Evolutionary conservation across 2,797 vertebrate species (phyloP).

Genomic region (Pangasius mekongensis): DNA sequence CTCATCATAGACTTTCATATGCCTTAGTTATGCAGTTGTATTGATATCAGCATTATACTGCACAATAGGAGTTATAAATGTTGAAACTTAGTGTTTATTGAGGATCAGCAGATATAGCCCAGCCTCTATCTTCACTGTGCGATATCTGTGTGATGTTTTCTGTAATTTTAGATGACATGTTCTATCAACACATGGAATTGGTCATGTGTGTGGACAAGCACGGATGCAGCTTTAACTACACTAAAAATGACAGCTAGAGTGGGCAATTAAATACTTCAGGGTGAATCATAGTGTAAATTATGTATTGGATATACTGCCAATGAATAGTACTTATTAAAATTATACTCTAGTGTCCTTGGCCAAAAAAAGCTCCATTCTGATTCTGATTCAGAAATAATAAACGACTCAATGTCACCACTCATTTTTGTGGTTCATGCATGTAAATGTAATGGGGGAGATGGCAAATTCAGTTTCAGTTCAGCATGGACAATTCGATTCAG

Average conservation of each 20-base stretch:
- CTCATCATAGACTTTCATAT: neutral
- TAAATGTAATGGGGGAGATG: neutral
- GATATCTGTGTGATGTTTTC: conserved; percentile 14
- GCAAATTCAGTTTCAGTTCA: neutral
- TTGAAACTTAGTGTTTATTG: neutral
- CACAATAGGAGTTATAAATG: neutral
- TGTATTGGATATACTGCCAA: neutral
- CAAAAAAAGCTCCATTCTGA: neutral
- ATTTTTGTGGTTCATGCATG: neutral
- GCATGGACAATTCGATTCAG: neutral
- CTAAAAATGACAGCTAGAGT: conserved; percentile 13
- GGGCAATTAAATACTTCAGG: neutral
- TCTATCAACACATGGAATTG: conserved; percentile 36
- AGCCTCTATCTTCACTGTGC: conserved; percentile 28
- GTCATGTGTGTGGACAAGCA: neutral
- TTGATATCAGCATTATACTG: neutral
- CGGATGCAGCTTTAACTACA: conserved; percentile 31
- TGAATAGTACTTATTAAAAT: neutral
- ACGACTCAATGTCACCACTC: neutral
- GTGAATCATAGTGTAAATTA: neutral
- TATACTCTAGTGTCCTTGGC: neutral
- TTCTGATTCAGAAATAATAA: neutral
- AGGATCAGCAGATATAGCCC: neutral
- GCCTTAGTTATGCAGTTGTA: neutral
- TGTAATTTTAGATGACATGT: conserved; percentile 13